These are phyloP conservation scores for Fissipunctia ypsillon DNA, from an alignment of 2,888 invertebrate genomes.

Conservation along the genomic window DNA sequence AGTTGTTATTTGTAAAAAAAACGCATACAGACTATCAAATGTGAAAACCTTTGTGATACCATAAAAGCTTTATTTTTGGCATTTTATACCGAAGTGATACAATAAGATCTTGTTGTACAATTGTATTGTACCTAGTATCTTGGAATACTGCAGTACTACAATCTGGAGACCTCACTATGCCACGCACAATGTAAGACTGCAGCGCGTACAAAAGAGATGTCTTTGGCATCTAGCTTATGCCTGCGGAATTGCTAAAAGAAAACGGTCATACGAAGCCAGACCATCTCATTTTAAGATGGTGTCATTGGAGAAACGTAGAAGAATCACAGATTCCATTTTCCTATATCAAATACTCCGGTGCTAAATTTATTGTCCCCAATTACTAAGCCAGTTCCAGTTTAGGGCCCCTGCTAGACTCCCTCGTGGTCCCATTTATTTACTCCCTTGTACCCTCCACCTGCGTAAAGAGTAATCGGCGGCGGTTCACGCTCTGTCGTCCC, in stretches of 20 bases:
- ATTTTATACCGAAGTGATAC: neutral
- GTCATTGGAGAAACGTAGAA: neutral
- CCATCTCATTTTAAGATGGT: too few relatives aligned
- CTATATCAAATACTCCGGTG: neutral
- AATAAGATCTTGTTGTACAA: too few relatives aligned
- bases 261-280: too few relatives aligned
- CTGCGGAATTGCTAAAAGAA: too few relatives aligned
- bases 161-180: too few relatives aligned
- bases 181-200: too few relatives aligned
- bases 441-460: neutral
- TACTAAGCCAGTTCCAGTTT: too few relatives aligned
- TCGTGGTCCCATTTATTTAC: neutral
- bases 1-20: neutral
- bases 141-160: too few relatives aligned
- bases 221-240: too few relatives aligned
- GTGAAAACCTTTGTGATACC: too few relatives aligned
- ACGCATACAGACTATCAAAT: neutral
- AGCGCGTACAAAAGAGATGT: too few relatives aligned
- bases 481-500: neutral
- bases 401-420: neutral
- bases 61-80: neutral
- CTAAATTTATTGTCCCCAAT: neutral
- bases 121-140: too few relatives aligned
- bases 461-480: neutral
- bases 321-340: neutral